Evolutionary conservation across 2,888 invertebrate species (phyloP).

Genomic region (Callyntrura sp.): DNA sequence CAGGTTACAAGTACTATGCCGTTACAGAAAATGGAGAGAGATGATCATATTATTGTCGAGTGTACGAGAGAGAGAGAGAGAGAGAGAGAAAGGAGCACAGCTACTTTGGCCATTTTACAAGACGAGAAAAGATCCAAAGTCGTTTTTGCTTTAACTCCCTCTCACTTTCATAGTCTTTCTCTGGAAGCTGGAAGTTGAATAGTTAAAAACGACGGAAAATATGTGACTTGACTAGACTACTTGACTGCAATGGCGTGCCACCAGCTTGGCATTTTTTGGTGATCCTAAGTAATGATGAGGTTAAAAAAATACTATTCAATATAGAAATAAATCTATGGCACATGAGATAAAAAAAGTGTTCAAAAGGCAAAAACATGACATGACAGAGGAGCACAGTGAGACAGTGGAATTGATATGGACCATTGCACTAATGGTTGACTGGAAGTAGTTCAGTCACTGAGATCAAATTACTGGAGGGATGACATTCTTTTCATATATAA

Average conservation of each 20-base stretch:
- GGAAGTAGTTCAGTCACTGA: conserved; percentile 62
- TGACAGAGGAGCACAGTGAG: conserved; percentile 47
- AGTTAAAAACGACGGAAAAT: conserved; percentile 50
- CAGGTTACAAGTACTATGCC: conserved; percentile 20
- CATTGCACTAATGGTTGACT: conserved; percentile 74
- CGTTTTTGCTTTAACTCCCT: conserved; percentile 9
- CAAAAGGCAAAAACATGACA: conserved; percentile 33
- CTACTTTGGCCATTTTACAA: conserved; percentile 57
- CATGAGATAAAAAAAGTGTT: conserved; percentile 26
- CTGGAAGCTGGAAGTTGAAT: conserved; percentile 54
- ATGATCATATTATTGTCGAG: not conserved
- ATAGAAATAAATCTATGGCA: conserved; percentile 15
- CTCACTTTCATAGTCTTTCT: conserved; percentile 3
- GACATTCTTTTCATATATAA: conserved; percentile 70
- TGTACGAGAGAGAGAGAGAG: not conserved
- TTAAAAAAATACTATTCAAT: not conserved
- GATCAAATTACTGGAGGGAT: conserved; percentile 68
- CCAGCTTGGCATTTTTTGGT: conserved; percentile 3
- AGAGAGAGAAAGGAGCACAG: conserved; percentile 45
- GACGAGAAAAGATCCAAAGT: conserved; percentile 11
- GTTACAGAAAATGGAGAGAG: not conserved
- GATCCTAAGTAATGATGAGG: conserved; percentile 11
- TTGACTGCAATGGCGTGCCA: conserved; percentile 8
- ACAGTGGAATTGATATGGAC: conserved; percentile 75
- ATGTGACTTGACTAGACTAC: conserved; percentile 64